A percentile compares a stretch with the other conserved stretches of the same genome.
phyloP scores from a whole-genome alignment of 2,888 invertebrate species.

The Adineta ricciae region DNA sequence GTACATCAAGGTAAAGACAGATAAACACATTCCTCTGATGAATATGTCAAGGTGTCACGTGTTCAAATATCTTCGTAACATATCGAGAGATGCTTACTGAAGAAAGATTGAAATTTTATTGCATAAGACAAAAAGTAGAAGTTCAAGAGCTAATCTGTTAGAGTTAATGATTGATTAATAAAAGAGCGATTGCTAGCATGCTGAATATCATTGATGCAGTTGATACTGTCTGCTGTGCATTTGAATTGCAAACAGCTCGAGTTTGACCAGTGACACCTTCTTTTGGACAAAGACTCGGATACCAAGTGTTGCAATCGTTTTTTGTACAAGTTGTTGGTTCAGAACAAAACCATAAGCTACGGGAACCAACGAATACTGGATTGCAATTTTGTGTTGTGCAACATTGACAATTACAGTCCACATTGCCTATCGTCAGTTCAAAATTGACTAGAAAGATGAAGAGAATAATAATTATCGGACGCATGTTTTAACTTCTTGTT shows the following conservation, averaged over 20 bases:
- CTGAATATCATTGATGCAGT: not conserved
- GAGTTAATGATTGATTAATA: not conserved
- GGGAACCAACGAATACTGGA: not conserved
- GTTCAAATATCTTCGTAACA: not conserved
- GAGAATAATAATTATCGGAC: not conserved
- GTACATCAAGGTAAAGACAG: not conserved
- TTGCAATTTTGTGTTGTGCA: not conserved
- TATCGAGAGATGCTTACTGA: no score
- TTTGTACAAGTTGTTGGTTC: not conserved
- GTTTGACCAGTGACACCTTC: not conserved
- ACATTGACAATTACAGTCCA: not conserved
- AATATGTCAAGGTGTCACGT: not conserved
- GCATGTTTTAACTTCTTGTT: not conserved
- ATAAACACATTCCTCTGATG: not conserved
- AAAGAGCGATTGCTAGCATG: not conserved
- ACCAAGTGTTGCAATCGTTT: not conserved
- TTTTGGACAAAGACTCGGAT: not conserved
- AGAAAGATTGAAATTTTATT: not conserved
- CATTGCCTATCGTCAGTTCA: not conserved
- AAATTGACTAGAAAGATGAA: not conserved
- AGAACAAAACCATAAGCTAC: not conserved
- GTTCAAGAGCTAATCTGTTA: not conserved
- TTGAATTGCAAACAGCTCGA: not conserved
- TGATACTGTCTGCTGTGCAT: not conserved
- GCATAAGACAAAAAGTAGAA: not conserved